Evolutionary conservation across 2,797 vertebrate species (phyloP).

Genomic region (Aplochiton taeniatus): DNA sequence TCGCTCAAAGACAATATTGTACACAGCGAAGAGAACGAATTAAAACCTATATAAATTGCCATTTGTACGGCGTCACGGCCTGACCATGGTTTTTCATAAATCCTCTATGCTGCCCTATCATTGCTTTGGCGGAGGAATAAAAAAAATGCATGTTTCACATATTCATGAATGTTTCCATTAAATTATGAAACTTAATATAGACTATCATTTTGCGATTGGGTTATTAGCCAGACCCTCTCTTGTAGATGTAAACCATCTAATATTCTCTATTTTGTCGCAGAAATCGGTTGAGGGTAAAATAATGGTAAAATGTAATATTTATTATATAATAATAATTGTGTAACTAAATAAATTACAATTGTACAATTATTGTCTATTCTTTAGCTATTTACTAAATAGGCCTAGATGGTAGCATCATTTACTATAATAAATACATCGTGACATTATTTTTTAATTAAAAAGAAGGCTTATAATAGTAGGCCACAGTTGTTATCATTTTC

Average conservation of each 20-base stretch:
- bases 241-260: no score
- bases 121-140: neutral
- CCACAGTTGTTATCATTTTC: slow-evolving; percentile 38
- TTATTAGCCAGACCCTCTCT: no score
- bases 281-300: no score
- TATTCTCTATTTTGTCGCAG: no score
- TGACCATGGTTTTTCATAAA: slow-evolving; percentile 6
- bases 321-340: neutral
- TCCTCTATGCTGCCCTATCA: neutral
- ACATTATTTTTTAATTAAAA: neutral
- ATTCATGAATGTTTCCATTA: no score
- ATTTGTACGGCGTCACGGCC: slow-evolving; percentile 18
- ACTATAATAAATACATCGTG: neutral
- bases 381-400: neutral
- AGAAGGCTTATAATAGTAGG: neutral
- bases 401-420: no score
- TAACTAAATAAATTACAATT: neutral
- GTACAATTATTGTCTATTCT: neutral
- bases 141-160: neutral
- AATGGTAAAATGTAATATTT: neutral
- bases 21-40: slow-evolving; percentile 49
- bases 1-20: slow-evolving; percentile 38
- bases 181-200: no score
- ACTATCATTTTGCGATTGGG: neutral
- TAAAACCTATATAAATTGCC: slow-evolving; percentile 47